Conservation (phyloP, 1,140 invertebrate genomes). For the Sitobion miscanthi region DNA sequence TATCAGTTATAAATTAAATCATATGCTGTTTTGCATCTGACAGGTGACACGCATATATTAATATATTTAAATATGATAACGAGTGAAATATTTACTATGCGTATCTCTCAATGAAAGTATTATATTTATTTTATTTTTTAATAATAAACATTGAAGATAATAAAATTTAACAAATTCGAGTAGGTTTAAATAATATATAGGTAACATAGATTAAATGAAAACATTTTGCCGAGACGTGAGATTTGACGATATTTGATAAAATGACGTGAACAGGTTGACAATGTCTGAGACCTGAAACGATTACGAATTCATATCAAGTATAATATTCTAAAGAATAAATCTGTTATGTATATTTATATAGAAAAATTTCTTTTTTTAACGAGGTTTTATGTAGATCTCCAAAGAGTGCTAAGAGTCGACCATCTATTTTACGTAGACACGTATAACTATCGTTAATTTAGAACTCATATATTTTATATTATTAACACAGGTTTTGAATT, state of each 20-base stretch:
- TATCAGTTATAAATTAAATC: too few species aligned
- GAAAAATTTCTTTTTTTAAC: not conserved
- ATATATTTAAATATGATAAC: too few species aligned
- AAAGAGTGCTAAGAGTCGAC: not conserved
- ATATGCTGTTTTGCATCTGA: not conserved
- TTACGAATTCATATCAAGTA: conserved; percentile 17
- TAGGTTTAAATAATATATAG: not conserved
- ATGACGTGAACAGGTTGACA: not conserved
- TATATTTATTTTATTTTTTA: not conserved
- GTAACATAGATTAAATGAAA: not conserved
- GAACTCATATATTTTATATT: not conserved
- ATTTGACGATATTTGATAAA: not conserved
- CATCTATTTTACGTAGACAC: not conserved
- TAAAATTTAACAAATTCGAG: not conserved
- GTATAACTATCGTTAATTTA: not conserved
- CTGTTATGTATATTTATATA: not conserved
- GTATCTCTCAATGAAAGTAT: not conserved
- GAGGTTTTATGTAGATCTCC: not conserved
- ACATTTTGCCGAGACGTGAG: not conserved
- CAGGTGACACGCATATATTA: not conserved
- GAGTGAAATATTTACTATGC: not conserved
- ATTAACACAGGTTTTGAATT: not conserved
- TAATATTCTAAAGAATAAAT: conserved; percentile 17
- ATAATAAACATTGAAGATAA: not conserved
- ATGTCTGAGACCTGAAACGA: not conserved